Conservation (phyloP, 2,888 invertebrate species). For the Colletes collaris region DNA sequence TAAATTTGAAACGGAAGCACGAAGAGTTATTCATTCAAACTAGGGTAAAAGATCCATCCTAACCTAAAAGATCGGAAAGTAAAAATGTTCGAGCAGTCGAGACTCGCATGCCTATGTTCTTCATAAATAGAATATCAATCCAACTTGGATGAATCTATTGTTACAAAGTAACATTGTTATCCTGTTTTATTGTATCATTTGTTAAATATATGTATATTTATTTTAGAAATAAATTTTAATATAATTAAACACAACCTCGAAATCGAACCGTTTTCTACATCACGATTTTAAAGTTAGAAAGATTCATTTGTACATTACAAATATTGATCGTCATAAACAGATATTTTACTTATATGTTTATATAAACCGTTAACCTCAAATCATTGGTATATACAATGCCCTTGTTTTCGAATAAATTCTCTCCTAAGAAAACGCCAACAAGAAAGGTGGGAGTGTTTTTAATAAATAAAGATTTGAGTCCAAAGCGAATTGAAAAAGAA, state of each 20-base stretch:
- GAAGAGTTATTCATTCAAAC: no score
- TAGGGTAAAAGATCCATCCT: no score
- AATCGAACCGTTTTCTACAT: neutral
- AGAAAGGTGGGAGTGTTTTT: conserved; percentile 85
- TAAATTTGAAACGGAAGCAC: no score
- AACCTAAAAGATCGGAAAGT: no score
- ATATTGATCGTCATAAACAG: neutral
- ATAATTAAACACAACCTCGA: neutral
- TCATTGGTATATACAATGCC: conserved; percentile 84
- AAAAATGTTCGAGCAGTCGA: no score
- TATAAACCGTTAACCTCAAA: neutral
- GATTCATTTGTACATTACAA: neutral
- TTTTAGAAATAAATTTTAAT: no score
- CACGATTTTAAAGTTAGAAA: neutral
- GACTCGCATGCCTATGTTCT: no score
- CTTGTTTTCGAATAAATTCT: conserved; percentile 88
- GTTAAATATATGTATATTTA: no score
- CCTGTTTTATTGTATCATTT: no score
- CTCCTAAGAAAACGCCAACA: conserved; percentile 87
- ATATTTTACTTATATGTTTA: conserved; percentile 16
- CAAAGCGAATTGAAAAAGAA: conserved; percentile 86
- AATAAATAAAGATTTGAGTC: conserved; percentile 85
- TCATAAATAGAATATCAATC: no score
- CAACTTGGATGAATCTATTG: no score
- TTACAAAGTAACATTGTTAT: no score